These are phyloP conservation scores for Phaonia tiefii DNA, from an alignment of 2,888 invertebrate genomes.

Conservation along the genomic window DNA sequence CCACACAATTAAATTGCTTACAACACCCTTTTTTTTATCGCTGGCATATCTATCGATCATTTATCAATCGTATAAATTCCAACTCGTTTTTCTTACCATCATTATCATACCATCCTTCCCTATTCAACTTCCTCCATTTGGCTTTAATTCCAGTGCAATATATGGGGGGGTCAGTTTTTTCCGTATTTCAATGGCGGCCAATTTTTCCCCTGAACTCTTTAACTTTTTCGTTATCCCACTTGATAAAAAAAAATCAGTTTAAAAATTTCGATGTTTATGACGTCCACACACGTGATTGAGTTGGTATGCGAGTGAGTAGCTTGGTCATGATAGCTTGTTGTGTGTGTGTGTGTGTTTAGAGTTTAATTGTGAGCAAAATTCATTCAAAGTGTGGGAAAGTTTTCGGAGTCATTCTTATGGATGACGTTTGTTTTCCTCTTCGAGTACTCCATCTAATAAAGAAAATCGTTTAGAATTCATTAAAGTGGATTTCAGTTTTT, in stretches of 20 bases:
- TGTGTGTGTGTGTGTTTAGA: constrained; percentile 30
- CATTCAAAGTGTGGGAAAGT: constrained; percentile 64
- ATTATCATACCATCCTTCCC: constrained; percentile 1
- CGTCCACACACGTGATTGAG: neutral
- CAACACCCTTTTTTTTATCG: too few species aligned
- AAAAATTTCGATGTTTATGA: constrained; percentile 26
- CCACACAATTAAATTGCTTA: too few species aligned
- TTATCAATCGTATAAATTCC: too few species aligned
- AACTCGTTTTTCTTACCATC: neutral
- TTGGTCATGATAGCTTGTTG: neutral
- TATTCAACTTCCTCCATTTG: too few species aligned
- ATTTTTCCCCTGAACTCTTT: neutral
- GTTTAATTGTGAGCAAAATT: constrained; percentile 28
- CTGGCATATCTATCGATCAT: too few species aligned
- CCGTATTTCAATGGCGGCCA: neutral
- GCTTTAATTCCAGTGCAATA: neutral
- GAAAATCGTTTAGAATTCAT: constrained; percentile 59
- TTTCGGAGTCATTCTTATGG: constrained; percentile 21
- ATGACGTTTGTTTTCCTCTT: constrained; percentile 3
- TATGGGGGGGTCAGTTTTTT: constrained; percentile 14
- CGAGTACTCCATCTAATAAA: constrained; percentile 29
- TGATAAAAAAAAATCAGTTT: constrained; percentile 2
- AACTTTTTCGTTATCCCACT: neutral
- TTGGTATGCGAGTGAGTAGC: constrained; percentile 35
- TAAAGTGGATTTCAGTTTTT: constrained; percentile 25